Evolutionary conservation across 1,140 invertebrate species (phyloP), one percentile per base, ranked within the genome.

Genomic region (Drosophila serrata): DNA sequence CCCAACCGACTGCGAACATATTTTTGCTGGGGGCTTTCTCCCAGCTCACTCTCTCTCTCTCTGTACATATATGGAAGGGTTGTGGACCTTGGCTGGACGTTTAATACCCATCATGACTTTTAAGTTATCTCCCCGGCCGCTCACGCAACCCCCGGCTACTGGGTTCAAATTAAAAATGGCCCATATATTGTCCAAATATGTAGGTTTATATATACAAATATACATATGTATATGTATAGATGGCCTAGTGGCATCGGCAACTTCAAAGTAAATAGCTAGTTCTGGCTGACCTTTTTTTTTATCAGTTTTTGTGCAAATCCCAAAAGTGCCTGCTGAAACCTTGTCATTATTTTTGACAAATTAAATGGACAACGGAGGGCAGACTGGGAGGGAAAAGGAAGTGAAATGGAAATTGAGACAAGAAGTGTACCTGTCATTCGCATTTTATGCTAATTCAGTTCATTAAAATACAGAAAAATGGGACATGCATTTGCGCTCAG

Each of bases 71-170:
- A 29, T 46, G 42, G 65, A 81, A 79, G 85, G 85, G 85, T 88
- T 88, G 31, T 35, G 31, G 31, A 22, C 49, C 31, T 51, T n/a
- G 31, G 31, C 49, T 53, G 80, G 49, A 51, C 70, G 64, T 58
- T 81, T 81, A 88, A 90, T 90, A 85, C 81, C 82, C 85, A 88
- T 88, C 85, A 88, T 90, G 85, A 88, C 85, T 88, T 88, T 88
- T 88, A 90, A 88, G 85, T 85, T 90, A 84, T 88, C 81, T 88
- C 68, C 75, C 59, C n/a, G 46, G 29, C 42, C 24, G 33, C 19
- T 19, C 8, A 4, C 22, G 35, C 33, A 39, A 31, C 69, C 49
- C 69, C 15, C 27, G 33, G 17, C 33, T 37, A 15, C 35, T 35
- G 22, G 15, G 70, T 35, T 58, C 42, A 67, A 90, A 75, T 67